Percentiles rank a stretch among this genome's conserved stretches.
Evolutionary conservation across 2,797 vertebrate genomes (phyloP).

Genomic region (Nyctalus aviator): DNA sequence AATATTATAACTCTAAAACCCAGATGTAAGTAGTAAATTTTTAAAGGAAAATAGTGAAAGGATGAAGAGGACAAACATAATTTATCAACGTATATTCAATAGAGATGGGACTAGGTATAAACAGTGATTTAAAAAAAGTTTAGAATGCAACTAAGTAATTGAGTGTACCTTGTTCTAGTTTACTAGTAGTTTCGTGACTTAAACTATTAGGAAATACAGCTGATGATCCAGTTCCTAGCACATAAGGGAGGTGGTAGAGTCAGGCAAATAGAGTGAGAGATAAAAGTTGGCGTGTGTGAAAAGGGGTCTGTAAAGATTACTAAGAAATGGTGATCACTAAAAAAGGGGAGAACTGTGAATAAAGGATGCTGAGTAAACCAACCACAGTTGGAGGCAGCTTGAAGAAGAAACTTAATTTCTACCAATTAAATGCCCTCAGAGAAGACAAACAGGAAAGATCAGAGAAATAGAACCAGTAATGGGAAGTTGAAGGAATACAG

Average conservation of each 20-base stretch:
- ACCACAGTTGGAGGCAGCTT: neutral
- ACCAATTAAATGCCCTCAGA: neutral
- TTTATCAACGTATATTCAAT: neutral
- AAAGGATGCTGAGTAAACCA: neutral
- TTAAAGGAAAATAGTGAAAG: neutral
- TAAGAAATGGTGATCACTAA: neutral
- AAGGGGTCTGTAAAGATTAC: neutral
- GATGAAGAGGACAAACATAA: neutral
- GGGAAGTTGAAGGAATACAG: neutral
- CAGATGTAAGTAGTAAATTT: neutral
- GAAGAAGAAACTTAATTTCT: neutral
- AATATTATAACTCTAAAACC: neutral
- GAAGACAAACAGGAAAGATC: neutral
- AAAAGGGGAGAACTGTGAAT: neutral
- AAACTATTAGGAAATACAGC: neutral
- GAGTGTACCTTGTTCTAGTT: neutral
- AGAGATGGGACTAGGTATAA: neutral
- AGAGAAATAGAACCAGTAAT: neutral
- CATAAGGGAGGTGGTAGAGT: neutral
- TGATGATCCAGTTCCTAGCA: neutral
- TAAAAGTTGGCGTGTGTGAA: neutral
- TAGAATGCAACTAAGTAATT: neutral
- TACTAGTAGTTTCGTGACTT: neutral
- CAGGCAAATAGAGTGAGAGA: neutral
- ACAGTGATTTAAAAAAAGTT: neutral